A percentile compares a stretch with the other conserved stretches of the same genome.
phyloP scores from a whole-genome alignment of 92 coral and sea anemone species.

The Siderastrea siderea region DNA sequence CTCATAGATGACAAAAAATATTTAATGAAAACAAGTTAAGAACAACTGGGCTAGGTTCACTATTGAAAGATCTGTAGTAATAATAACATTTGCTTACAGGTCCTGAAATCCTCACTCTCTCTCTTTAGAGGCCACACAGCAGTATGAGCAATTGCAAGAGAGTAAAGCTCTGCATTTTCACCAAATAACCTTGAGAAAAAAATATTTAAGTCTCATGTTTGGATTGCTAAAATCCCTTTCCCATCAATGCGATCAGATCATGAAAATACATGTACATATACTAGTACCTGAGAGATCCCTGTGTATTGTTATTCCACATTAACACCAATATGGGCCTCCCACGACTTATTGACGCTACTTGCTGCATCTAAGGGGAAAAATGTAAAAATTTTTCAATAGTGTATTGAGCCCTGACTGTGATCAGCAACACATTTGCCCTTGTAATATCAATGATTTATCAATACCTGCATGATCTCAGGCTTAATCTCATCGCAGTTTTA shows the following conservation, averaged over 20 bases:
- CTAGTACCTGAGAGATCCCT: constrained; percentile 22
- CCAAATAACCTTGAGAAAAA: constrained; percentile 2
- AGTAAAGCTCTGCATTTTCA: constrained; percentile 1
- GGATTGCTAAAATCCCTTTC: not conserved
- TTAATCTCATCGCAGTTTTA: too few relatives aligned
- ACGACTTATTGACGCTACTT: not conserved
- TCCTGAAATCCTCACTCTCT: constrained; percentile 1
- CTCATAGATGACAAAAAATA: not conserved
- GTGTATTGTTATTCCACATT: constrained; percentile 1
- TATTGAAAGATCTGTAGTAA: too few relatives aligned
- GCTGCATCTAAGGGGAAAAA: not conserved
- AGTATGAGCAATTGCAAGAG: not conserved
- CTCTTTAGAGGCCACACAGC: constrained; percentile 2
- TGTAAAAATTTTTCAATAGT: too few relatives aligned
- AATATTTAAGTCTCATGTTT: not conserved
- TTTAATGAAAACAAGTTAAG: not conserved
- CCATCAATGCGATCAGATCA: too few relatives aligned
- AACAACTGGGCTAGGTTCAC: too few relatives aligned
- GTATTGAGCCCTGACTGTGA: too few relatives aligned
- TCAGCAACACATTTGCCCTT: too few relatives aligned
- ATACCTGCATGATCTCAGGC: too few relatives aligned
- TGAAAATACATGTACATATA: not conserved
- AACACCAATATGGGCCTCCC: not conserved
- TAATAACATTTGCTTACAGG: not conserved
- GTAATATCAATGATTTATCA: too few relatives aligned